phyloP scores from a whole-genome alignment of 2,888 invertebrate genomes.

The Steromphala cineraria region DNA sequence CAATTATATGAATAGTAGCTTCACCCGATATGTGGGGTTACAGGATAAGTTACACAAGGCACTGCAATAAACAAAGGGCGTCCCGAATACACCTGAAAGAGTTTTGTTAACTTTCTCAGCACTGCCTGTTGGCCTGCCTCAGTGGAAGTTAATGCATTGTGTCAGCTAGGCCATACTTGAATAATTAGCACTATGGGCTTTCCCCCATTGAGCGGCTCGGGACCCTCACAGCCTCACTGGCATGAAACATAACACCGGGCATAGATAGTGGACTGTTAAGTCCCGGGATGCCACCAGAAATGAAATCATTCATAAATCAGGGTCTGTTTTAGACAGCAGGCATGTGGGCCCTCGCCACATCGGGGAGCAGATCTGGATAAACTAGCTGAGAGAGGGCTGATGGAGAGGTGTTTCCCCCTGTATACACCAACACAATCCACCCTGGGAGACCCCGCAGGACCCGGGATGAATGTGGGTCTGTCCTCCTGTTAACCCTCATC shows the following conservation, averaged over 20 bases:
- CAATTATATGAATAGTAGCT: neutral
- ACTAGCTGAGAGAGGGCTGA: no score
- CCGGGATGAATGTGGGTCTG: neutral
- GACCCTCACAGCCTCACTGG: neutral
- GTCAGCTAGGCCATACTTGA: constrained; percentile 9
- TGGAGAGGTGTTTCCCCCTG: no score
- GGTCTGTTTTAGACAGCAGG: constrained; percentile 5
- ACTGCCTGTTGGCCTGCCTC: neutral
- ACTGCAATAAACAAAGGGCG: neutral
- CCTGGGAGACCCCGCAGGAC: neutral
- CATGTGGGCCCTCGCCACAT: constrained; percentile 4
- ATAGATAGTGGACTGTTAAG: neutral
- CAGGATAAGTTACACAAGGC: neutral
- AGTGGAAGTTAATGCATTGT: constrained; percentile 8
- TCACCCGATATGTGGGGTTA: neutral
- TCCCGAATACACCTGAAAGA: neutral
- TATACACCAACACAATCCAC: neutral
- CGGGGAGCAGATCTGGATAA: neutral
- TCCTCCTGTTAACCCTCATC: no score
- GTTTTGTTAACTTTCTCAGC: constrained; percentile 17
- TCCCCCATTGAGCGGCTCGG: neutral
- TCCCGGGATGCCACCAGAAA: constrained; percentile 1
- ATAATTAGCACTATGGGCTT: constrained; percentile 13
- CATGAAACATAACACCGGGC: neutral
- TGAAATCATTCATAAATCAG: constrained; percentile 18